Percentiles rank a stretch among this genome's conserved stretches.
Evolutionary conservation across 2,113 vertebrate genomes (phyloP).

Genomic region (Archilochus colubris): DNA sequence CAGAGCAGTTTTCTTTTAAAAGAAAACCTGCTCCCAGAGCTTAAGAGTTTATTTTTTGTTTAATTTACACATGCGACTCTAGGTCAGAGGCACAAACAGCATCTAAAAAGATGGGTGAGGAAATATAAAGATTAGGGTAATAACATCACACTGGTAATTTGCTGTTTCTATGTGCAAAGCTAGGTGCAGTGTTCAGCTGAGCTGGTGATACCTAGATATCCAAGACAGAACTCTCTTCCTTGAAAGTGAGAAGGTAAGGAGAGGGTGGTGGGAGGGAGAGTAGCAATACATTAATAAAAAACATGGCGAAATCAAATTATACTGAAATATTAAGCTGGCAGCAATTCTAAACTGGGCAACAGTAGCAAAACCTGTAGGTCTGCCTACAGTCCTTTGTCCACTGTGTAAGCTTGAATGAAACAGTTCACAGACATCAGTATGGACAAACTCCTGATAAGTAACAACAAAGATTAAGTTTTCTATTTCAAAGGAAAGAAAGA

Average conservation of each 20-base stretch:
- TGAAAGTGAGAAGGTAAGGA: background rate
- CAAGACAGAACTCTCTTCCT: background rate
- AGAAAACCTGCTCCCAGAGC: background rate
- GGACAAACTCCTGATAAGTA: background rate
- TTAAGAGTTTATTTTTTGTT: background rate
- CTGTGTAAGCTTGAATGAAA: background rate
- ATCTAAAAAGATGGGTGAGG: background rate
- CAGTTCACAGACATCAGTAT: background rate
- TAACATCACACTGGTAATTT: background rate
- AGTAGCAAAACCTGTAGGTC: background rate
- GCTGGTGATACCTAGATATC: background rate
- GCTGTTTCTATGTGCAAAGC: background rate
- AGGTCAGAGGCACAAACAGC: background rate
- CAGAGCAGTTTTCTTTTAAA: background rate
- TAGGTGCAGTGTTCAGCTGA: background rate
- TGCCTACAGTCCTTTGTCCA: too few species aligned
- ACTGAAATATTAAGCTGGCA: background rate
- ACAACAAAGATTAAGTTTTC: background rate
- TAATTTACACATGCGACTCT: background rate
- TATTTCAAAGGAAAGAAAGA: background rate
- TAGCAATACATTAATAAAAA: background rate
- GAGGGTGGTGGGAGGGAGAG: too few species aligned
- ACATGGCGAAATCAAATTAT: background rate
- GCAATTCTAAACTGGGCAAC: background rate
- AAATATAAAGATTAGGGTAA: background rate